These are phyloP conservation scores for Brachypalpus laphriformis DNA, from an alignment of 2,888 invertebrate genomes.

Conservation along the genomic window DNA sequence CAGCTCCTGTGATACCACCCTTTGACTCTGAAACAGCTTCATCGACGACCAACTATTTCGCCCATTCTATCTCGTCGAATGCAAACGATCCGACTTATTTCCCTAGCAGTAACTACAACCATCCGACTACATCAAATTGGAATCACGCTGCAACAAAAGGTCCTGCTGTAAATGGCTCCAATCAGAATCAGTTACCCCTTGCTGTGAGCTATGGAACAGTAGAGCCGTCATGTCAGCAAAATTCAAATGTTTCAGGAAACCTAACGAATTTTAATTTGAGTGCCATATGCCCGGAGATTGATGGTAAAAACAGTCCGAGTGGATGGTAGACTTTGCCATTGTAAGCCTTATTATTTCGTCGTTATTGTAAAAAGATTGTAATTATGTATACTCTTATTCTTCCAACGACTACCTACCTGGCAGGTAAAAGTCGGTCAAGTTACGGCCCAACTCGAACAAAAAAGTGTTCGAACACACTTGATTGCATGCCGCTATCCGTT, in stretches of 20 bases:
- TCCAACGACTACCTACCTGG: too few species aligned
- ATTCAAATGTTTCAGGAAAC: conserved; percentile 58
- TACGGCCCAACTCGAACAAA: too few species aligned
- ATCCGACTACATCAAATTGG: conserved; percentile 43
- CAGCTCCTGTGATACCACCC: conserved; percentile 15
- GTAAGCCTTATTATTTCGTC: too few species aligned
- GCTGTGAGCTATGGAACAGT: conserved; percentile 19
- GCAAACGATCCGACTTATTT: conserved; percentile 61
- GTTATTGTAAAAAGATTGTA: not conserved
- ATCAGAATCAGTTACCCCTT: conserved; percentile 32
- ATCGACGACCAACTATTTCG: conserved; percentile 42
- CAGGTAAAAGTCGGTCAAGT: too few species aligned
- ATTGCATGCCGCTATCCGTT: too few species aligned
- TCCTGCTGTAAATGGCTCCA: conserved; percentile 23
- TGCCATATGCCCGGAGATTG: conserved; percentile 93
- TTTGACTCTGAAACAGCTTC: conserved; percentile 32
- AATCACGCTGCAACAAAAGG: conserved; percentile 20
- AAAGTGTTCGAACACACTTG: too few species aligned
- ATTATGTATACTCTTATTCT: conserved; percentile 9
- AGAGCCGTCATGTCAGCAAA: conserved; percentile 54
- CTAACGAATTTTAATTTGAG: conserved; percentile 92
- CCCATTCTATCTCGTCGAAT: conserved; percentile 53
- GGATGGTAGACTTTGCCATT: conserved; percentile 40
- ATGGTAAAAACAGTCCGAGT: conserved; percentile 83
- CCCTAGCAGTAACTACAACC: conserved; percentile 65